These are phyloP conservation scores for Eurosta solidaginis DNA, from an alignment of 1,140 invertebrate genomes.

Conservation along the genomic window DNA sequence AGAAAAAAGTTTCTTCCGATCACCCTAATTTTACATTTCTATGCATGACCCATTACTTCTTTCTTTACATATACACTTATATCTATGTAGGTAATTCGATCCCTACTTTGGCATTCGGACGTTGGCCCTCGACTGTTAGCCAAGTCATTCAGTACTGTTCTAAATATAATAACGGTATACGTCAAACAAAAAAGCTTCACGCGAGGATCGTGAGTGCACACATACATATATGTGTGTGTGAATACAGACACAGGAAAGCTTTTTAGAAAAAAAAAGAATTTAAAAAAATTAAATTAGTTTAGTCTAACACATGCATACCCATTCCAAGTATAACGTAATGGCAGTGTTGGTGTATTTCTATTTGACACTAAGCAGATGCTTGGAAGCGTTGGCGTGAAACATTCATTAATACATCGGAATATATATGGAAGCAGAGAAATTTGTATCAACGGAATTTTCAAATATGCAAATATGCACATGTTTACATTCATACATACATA, in stretches of 20 bases:
- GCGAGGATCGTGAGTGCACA: background rate
- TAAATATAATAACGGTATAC: background rate
- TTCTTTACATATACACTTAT: too few species aligned
- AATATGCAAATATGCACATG: too few species aligned
- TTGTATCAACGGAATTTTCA: too few species aligned
- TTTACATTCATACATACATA: background rate
- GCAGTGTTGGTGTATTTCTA: background rate
- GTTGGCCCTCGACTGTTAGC: background rate
- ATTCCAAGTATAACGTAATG: background rate
- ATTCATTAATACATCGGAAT: background rate
- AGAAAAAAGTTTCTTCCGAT: too few species aligned
- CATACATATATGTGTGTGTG: background rate
- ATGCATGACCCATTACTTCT: too few species aligned
- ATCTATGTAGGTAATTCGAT: background rate
- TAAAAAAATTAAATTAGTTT: background rate
- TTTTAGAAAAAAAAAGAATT: background rate
- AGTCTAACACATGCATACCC: background rate
- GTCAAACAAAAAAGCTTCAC: background rate
- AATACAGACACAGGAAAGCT: background rate
- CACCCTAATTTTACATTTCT: too few species aligned
- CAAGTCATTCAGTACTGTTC: background rate
- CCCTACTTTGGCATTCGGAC: background rate
- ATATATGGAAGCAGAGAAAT: background rate
- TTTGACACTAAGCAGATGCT: conserved; percentile 14
- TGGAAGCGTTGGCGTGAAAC: background rate